phyloP scores from a whole-genome alignment of 2,113 vertebrate species.

The Hassar affinis region DNA sequence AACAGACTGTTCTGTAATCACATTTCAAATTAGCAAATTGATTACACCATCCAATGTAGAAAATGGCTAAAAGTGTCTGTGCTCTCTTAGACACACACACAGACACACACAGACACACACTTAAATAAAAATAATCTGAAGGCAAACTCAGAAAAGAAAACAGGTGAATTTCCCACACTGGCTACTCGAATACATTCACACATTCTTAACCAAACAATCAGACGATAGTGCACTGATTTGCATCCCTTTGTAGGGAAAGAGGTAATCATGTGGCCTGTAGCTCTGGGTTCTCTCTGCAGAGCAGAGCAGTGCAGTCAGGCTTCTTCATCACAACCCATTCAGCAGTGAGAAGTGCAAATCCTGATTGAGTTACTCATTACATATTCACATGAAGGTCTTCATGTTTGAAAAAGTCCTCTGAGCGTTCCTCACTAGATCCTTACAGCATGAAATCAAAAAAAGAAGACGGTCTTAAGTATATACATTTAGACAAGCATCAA shows the following conservation, averaged over 20 bases:
- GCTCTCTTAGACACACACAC: not conserved
- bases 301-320: slow-evolving; percentile 15
- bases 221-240: slow-evolving; percentile 55
- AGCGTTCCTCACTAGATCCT: not conserved
- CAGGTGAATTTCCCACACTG: slow-evolving; percentile 45
- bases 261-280: slow-evolving; percentile 51
- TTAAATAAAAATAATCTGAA: slow-evolving; percentile 28
- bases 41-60: too few species aligned
- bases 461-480: not conserved
- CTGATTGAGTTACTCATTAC: slow-evolving; percentile 42
- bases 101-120: too few species aligned
- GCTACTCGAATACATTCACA: slow-evolving; percentile 48
- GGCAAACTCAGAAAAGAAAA: slow-evolving; percentile 40
- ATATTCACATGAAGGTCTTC: slow-evolving; percentile 17
- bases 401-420: slow-evolving; percentile 1
- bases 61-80: slow-evolving; percentile 24
- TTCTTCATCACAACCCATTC: slow-evolving; percentile 45
- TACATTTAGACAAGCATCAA: not conserved
- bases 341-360: slow-evolving; percentile 26
- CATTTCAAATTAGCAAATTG: not conserved
- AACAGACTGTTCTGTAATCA: not conserved
- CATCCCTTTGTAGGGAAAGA: slow-evolving; percentile 56
- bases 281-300: slow-evolving; percentile 23
- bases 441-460: slow-evolving; percentile 1
- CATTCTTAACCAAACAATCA: slow-evolving; percentile 48